Percentiles rank a stretch among this genome's conserved stretches.
phyloP scores from a whole-genome alignment of 92 coral and sea anemone species.

The Epizoanthus fatuus region DNA sequence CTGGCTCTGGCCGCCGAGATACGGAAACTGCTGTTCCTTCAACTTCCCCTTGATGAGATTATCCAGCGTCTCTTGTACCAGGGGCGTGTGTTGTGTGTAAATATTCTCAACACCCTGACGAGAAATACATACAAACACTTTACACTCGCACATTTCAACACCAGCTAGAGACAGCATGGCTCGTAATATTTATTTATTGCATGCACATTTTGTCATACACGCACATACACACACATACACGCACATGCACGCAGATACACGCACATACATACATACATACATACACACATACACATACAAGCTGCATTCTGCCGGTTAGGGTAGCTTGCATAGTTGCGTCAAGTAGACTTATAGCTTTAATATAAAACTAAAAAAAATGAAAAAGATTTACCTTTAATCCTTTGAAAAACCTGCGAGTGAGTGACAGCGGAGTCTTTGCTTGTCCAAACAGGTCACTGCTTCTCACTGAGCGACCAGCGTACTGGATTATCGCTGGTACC shows the following conservation, averaged over 20 bases:
- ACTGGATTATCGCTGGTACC: slow-evolving; percentile 90
- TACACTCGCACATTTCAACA: no score
- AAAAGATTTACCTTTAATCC: slow-evolving; percentile 86
- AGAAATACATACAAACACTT: not conserved
- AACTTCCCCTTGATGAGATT: slow-evolving; percentile 94
- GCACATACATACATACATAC: no score
- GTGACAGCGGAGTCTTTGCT: slow-evolving; percentile 93
- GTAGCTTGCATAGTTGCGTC: no score
- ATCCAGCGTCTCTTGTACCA: slow-evolving; percentile 91
- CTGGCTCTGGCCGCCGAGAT: slow-evolving; percentile 84
- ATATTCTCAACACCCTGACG: slow-evolving; percentile 96
- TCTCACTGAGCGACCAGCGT: slow-evolving; percentile 91
- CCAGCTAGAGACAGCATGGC: no score
- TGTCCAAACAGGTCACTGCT: slow-evolving; percentile 98
- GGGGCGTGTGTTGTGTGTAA: slow-evolving; percentile 95
- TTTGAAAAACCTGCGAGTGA: slow-evolving; percentile 92
- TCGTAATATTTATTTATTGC: no score
- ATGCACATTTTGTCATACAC: no score
- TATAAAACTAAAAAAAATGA: not conserved
- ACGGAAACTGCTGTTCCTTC: slow-evolving; percentile 89
- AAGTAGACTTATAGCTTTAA: no score
- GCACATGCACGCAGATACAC: not conserved
- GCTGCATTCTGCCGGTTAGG: no score
- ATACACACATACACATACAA: no score
- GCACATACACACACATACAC: no score